These are phyloP conservation scores for Apotomis turbidana DNA, from an alignment of 2,888 invertebrate genomes.

Conservation along the genomic window DNA sequence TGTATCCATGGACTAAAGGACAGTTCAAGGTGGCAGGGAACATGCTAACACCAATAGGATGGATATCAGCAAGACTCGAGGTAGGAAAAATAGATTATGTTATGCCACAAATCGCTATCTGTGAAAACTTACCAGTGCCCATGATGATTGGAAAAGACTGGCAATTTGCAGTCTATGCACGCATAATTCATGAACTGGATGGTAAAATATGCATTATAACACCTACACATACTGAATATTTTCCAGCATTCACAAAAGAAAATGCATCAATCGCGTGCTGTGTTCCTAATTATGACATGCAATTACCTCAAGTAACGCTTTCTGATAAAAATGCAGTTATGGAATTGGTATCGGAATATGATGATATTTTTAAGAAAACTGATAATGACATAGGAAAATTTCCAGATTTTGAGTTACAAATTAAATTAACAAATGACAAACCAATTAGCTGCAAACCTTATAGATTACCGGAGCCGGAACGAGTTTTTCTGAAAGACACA, in stretches of 20 bases:
- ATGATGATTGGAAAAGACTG: constrained; percentile 18
- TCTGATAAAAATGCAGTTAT: constrained; percentile 8
- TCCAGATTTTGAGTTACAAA: constrained; percentile 30
- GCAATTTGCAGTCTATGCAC: constrained; percentile 20
- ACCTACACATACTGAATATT: constrained; percentile 20
- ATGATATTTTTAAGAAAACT: constrained; percentile 24
- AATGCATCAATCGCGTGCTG: constrained; percentile 9
- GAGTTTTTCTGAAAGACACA: constrained; percentile 24
- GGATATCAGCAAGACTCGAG: constrained; percentile 12
- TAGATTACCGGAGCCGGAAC: constrained; percentile 28
- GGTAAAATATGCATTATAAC: constrained; percentile 29
- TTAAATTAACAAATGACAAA: constrained; percentile 20
- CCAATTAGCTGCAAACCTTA: constrained; percentile 34
- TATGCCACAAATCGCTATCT: constrained; percentile 6
- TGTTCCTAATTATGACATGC: background rate
- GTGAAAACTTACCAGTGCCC: background rate
- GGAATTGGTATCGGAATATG: constrained; percentile 2
- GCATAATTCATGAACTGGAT: constrained; percentile 22
- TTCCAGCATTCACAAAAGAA: constrained; percentile 24
- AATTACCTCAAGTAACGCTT: background rate
- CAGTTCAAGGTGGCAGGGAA: constrained; percentile 9
- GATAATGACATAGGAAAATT: constrained; percentile 28
- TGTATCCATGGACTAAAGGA: constrained; percentile 18
- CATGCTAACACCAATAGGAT: constrained; percentile 14
- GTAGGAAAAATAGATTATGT: constrained; percentile 12